phyloP scores from a whole-genome alignment of 2,888 invertebrate genomes.

The Drosophila cognata region DNA sequence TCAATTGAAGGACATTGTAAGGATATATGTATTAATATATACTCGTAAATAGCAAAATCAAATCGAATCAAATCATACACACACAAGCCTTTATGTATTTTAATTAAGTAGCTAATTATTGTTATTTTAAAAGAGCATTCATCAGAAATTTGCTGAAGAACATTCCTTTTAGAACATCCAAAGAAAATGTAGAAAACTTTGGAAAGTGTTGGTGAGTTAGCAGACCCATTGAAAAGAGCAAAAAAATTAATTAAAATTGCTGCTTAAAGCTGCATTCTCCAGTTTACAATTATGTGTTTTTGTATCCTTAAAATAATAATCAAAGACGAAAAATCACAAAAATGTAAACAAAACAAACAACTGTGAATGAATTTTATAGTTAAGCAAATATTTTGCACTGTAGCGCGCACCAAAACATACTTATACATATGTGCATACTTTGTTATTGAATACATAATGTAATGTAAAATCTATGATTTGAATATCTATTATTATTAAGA shows the following conservation, averaged over 20 bases:
- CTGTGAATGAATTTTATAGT: slow-evolving; percentile 74
- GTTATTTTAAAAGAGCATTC: slow-evolving; percentile 24
- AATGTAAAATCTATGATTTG: slow-evolving; percentile 24
- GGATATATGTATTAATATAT: slow-evolving; percentile 47
- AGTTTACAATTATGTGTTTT: slow-evolving; percentile 6
- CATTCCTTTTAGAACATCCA: slow-evolving; percentile 21
- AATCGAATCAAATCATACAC: slow-evolving; percentile 19
- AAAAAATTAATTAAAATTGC: background rate
- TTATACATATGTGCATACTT: slow-evolving; percentile 28
- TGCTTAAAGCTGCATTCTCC: slow-evolving; percentile 10
- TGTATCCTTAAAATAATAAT: slow-evolving; percentile 10
- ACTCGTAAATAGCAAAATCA: slow-evolving; percentile 54
- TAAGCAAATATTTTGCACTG: slow-evolving; percentile 75
- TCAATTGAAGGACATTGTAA: slow-evolving; percentile 81
- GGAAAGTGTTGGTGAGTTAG: slow-evolving; percentile 3
- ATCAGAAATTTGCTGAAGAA: slow-evolving; percentile 61
- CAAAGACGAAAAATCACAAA: slow-evolving; percentile 6
- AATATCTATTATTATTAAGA: slow-evolving; percentile 17
- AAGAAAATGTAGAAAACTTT: slow-evolving; percentile 13
- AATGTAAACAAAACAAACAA: slow-evolving; percentile 21
- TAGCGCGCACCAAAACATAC: slow-evolving; percentile 64
- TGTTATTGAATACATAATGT: slow-evolving; percentile 13
- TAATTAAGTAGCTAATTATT: slow-evolving; percentile 19
- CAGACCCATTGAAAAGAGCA: background rate
- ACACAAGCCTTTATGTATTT: slow-evolving; percentile 23